Conservation (phyloP, 1,140 invertebrate species). For the Helicoverpa armigera region DNA sequence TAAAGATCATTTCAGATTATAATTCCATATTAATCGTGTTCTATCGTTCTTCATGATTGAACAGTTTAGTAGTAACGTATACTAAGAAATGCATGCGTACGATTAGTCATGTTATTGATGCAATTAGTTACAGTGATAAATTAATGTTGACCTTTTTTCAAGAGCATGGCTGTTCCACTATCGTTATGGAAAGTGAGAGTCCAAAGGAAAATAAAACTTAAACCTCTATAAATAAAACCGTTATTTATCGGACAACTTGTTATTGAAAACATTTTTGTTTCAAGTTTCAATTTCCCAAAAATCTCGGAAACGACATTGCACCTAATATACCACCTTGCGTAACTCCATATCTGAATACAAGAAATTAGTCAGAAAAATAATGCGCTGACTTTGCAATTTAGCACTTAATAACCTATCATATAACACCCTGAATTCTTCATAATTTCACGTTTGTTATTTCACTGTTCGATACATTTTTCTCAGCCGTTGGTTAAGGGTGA, state of each 20-base stretch:
- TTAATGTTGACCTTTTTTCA: not conserved
- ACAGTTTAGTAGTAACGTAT: not conserved
- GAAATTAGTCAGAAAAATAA: not conserved
- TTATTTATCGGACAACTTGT: no score
- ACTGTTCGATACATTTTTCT: slow-evolving; percentile 24
- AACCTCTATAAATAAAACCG: no score
- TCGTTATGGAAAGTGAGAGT: no score
- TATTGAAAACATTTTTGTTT: no score
- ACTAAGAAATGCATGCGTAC: slow-evolving; percentile 3
- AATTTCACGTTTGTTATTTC: not conserved
- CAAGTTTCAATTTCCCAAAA: no score
- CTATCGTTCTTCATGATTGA: not conserved
- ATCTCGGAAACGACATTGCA: not conserved
- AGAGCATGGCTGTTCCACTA: no score
- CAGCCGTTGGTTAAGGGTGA: not conserved
- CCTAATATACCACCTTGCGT: not conserved
- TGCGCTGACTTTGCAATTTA: not conserved
- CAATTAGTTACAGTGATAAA: slow-evolving; percentile 24
- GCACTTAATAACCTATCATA: not conserved
- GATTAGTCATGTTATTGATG: slow-evolving; percentile 14
- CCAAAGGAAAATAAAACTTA: no score
- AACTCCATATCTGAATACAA: not conserved
- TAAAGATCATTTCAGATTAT: no score
- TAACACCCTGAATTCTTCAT: slow-evolving; percentile 1
- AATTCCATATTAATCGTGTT: no score